Base-by-base conservation (phyloP, 1,140 invertebrate genomes). In the Orius insidiosus region DNA sequence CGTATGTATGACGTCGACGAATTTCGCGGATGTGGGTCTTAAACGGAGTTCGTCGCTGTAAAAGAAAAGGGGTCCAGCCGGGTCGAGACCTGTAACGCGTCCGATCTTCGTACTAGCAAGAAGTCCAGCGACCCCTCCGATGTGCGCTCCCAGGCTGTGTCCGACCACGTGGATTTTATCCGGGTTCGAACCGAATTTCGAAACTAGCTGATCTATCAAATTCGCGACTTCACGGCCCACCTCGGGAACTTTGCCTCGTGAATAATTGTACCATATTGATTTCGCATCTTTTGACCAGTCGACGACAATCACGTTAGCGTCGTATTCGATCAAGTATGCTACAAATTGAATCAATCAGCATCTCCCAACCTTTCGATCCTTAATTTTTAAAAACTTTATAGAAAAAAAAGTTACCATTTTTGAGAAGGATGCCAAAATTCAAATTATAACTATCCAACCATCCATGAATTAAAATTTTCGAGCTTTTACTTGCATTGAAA, bases 31-130 rank as follows among this genome's bases (percentile, higher is more conserved):
- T 24, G 3, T 7, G 3, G 3, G 3, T 24, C 24, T 24, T 24
- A 24, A 4, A 3, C 24, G 24, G 24, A 24, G 24, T 32, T 68
- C 58, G 0, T 66, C 59, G 18, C 65, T 55, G 5, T 74, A 55
- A 54, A 76, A 71, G 54, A 85, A 83, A 8, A 76, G 68, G 0
- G 82, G 82, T 8, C 74, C 62, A 2, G 83, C 82, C 1, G 83
- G 81, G 66, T 86, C 81, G 30, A 85, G 57, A 14, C 24, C 24
- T 3, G 24, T 24, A 3, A 24, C 24, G 3, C 24, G 3, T 24
- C 24, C 24, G 24, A 24, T 50, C 13, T 45, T 45, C n/a, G 11
- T 24, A 5, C 4, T 35, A 2, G 34, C 13, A 3, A 43, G 11
- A 10, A 38, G 38, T 13, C 71, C 75, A 5, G 72, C 69, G 39